Evolutionary conservation across 2,888 invertebrate genomes (phyloP).

Genomic region (Synergus gifuensis): DNA sequence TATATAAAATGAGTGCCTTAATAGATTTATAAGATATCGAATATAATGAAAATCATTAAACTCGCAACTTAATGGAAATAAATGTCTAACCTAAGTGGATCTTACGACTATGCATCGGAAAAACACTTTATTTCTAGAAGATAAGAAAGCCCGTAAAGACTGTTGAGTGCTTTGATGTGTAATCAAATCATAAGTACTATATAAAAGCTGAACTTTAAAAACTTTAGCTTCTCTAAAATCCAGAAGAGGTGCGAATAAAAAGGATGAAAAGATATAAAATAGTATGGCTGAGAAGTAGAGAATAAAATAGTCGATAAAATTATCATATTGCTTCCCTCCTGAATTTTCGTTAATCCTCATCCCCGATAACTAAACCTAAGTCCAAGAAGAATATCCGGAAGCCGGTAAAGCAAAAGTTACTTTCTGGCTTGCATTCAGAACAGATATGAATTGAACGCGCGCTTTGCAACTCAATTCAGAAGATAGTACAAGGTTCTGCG

Average conservation of each 20-base stretch:
- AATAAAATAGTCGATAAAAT: slow-evolving; percentile 1
- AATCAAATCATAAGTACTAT: neutral
- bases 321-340: neutral
- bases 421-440: slow-evolving; percentile 7
- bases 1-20: too few species aligned
- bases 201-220: neutral
- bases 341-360: neutral
- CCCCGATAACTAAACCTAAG: slow-evolving; percentile 3
- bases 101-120: too few species aligned
- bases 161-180: neutral
- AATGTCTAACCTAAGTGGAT: too few species aligned
- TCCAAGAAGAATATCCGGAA: slow-evolving; percentile 3
- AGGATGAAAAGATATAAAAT: neutral
- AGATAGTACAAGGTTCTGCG: slow-evolving; percentile 7
- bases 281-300: neutral
- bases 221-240: neutral
- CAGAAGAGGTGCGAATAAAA: neutral
- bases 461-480: slow-evolving; percentile 1
- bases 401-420: slow-evolving; percentile 7
- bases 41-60: too few species aligned
- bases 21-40: too few species aligned
- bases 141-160: too few species aligned
- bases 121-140: too few species aligned
- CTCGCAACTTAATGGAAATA: too few species aligned
- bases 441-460: neutral